Evolutionary conservation across 1,140 invertebrate species (phyloP).

Genomic region (Drosophila biarmipes): DNA sequence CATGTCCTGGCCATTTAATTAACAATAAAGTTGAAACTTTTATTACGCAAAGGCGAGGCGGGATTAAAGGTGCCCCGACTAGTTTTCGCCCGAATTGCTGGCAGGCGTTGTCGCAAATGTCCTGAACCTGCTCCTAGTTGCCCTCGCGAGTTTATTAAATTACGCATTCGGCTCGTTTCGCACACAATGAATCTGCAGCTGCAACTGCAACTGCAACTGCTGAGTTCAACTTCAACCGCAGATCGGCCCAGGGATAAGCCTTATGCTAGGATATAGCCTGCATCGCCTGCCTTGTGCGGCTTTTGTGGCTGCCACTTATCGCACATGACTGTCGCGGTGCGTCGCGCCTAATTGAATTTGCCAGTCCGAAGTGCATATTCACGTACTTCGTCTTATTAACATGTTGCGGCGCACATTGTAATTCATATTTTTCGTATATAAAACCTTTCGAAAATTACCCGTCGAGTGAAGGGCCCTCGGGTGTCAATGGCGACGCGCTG

Average conservation of each 20-base stretch:
- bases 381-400: conserved; percentile 75
- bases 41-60: conserved; percentile 51
- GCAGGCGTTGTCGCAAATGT: conserved; percentile 61
- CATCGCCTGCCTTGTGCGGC: conserved; percentile 27
- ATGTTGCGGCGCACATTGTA: conserved; percentile 73
- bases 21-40: conserved; percentile 80
- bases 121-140: conserved; percentile 42
- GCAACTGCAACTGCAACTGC: conserved; percentile 33
- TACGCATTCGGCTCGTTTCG: conserved; percentile 76
- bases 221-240: conserved; percentile 29
- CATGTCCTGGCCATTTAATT: conserved; percentile 69
- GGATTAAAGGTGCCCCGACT: conserved; percentile 52
- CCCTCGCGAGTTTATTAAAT: conserved; percentile 65
- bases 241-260: conserved; percentile 59
- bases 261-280: conserved; percentile 8
- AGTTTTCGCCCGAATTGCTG: conserved; percentile 50
- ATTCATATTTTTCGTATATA: conserved; percentile 53
- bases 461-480: conserved; percentile 25
- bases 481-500: conserved; percentile 64
- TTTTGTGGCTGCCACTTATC: conserved; percentile 69
- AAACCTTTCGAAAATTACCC: conserved; percentile 29
- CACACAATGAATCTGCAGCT: conserved; percentile 66
- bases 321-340: conserved; percentile 40
- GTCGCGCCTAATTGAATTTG: conserved; percentile 70
- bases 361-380: conserved; percentile 51